Conservation (phyloP, 2,113 vertebrate genomes). For the Scytalopus superciliaris region DNA sequence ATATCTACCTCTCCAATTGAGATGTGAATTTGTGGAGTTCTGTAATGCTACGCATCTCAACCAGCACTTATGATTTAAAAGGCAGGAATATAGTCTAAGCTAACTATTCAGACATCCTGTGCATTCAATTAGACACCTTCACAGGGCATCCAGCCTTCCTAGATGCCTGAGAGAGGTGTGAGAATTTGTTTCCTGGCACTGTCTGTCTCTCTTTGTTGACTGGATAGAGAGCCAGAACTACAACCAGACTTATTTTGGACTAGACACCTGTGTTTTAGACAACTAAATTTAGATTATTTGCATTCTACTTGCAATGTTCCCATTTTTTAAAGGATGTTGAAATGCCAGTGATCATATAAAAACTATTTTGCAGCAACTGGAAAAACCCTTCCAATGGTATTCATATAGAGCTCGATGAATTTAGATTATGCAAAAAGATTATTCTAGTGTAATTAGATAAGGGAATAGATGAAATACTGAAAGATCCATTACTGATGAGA, state of each 20-base stretch:
- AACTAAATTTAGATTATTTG: neutral
- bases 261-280: neutral
- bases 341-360: neutral
- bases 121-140: neutral
- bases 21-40: neutral
- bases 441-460: neutral
- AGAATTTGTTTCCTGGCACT: neutral
- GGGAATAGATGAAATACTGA: neutral
- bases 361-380: neutral
- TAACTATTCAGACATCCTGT: neutral
- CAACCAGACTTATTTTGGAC: neutral
- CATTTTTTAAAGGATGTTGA: neutral
- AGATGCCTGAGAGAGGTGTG: neutral
- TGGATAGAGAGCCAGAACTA: neutral
- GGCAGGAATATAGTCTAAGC: neutral
- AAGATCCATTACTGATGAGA: neutral
- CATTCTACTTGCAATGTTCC: neutral
- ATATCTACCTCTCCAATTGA: neutral
- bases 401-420: neutral
- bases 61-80: neutral
- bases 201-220: neutral
- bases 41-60: neutral
- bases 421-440: neutral
- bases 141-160: neutral
- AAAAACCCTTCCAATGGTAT: neutral